Evolutionary conservation across 2,888 invertebrate species (phyloP).

Genomic region (Steinernema scapterisci): DNA sequence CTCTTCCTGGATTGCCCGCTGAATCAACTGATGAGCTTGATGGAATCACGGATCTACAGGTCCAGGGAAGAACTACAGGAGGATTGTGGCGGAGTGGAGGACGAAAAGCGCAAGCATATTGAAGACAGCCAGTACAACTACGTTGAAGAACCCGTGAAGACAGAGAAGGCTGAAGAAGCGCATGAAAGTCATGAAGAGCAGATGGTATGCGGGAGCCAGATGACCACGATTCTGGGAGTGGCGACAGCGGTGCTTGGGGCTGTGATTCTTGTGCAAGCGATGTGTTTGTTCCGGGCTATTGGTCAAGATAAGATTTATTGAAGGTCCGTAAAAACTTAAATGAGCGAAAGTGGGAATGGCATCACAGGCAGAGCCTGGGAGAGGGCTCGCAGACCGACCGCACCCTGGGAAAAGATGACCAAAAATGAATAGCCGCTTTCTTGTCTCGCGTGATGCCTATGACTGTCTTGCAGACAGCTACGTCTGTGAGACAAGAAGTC

Average conservation of each 20-base stretch:
- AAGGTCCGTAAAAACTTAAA: too few species aligned
- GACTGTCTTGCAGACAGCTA: too few species aligned
- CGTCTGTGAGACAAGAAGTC: too few species aligned
- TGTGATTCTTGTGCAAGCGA: conserved; percentile 2
- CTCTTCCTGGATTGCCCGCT: neutral
- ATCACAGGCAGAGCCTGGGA: too few species aligned
- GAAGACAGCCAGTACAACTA: neutral
- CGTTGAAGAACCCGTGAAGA: neutral
- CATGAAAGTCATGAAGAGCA: neutral
- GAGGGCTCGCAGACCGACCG: too few species aligned
- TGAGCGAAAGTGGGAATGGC: too few species aligned
- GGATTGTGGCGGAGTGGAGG: neutral
- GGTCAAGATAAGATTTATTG: neutral
- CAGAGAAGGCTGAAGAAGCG: neutral
- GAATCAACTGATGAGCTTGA: neutral
- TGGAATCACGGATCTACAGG: neutral
- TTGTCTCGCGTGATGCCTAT: too few species aligned
- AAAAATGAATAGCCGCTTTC: too few species aligned
- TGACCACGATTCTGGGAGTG: neutral
- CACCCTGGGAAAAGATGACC: too few species aligned
- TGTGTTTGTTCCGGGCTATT: conserved; percentile 12
- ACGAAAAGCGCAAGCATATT: neutral
- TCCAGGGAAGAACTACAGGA: neutral
- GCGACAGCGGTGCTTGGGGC: neutral
- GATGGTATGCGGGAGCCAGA: neutral